phyloP scores from a whole-genome alignment of 2,888 invertebrate genomes.

The Acheta domesticus region DNA sequence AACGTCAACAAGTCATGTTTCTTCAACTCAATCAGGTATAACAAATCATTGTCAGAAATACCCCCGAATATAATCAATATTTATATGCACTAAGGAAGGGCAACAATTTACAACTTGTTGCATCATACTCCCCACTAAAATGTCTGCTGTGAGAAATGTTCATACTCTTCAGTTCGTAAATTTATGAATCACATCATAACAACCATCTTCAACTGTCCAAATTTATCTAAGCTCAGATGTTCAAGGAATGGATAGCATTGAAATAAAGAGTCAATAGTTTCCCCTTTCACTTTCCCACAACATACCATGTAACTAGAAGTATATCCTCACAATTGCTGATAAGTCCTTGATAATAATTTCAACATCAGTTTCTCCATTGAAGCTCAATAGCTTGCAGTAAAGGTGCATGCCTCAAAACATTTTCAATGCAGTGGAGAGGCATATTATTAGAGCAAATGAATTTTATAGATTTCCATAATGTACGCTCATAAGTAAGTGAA shows the following conservation, averaged over 20 bases:
- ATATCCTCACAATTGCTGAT: neutral
- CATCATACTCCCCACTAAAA: constrained; percentile 10
- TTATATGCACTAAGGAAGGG: constrained; percentile 22
- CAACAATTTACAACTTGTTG: constrained; percentile 19
- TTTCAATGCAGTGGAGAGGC: neutral
- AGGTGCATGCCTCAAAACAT: neutral
- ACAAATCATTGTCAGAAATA: constrained; percentile 22
- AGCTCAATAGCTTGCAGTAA: constrained; percentile 9
- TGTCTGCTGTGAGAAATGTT: constrained; percentile 25
- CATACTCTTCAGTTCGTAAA: constrained; percentile 20
- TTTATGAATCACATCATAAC: constrained; percentile 18
- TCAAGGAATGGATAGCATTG: constrained; percentile 27
- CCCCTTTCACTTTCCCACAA: neutral
- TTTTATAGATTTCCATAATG: constrained; percentile 21
- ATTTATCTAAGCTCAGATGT: constrained; percentile 26
- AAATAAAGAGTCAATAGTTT: neutral
- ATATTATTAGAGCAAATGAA: constrained; percentile 24
- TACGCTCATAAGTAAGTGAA: neutral
- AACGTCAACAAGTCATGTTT: constrained; percentile 12
- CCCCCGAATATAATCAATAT: constrained; percentile 28
- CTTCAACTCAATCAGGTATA: constrained; percentile 21
- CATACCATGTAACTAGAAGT: neutral
- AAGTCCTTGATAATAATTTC: neutral
- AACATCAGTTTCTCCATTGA: neutral
- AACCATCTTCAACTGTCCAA: constrained; percentile 24